phyloP scores from a whole-genome alignment of 1,140 invertebrate genomes.

The Aplysia californica region DNA sequence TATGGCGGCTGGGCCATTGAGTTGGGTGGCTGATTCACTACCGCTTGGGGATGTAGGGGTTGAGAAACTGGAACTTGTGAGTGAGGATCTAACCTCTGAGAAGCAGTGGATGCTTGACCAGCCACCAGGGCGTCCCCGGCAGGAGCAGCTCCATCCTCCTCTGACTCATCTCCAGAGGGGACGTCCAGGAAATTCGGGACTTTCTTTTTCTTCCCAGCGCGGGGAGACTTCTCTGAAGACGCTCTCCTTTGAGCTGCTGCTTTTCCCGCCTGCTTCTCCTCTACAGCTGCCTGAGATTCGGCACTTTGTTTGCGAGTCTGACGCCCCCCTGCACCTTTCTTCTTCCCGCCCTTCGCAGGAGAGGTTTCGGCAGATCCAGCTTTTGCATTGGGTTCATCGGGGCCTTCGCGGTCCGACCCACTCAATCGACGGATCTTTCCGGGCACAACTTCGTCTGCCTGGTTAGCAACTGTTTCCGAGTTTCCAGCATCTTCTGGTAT shows the following conservation, averaged over 20 bases:
- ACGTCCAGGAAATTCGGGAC: conserved; percentile 26
- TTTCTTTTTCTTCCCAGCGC: conserved; percentile 13
- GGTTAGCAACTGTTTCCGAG: too few relatives aligned
- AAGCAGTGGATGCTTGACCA: background rate
- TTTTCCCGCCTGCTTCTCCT: background rate
- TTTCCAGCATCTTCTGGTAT: too few relatives aligned
- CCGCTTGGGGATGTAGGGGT: too few relatives aligned
- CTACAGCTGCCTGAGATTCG: background rate
- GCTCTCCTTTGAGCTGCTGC: background rate
- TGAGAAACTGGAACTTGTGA: too few relatives aligned
- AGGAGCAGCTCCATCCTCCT: background rate
- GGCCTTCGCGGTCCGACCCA: background rate
- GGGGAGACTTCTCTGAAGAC: background rate
- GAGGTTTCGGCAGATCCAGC: background rate
- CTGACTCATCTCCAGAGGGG: conserved; percentile 12
- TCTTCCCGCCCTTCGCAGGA: background rate
- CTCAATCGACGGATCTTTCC: conserved; percentile 14
- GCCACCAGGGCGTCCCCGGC: background rate
- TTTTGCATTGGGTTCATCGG: background rate
- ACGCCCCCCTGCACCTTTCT: too few relatives aligned
- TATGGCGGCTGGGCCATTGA: too few relatives aligned
- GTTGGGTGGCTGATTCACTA: too few relatives aligned
- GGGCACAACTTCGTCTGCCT: background rate
- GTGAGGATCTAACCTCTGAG: too few relatives aligned
- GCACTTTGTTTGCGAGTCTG: background rate